Evolutionary conservation across 2,113 vertebrate genomes (phyloP).

Genomic region (Pterocles orientalis): DNA sequence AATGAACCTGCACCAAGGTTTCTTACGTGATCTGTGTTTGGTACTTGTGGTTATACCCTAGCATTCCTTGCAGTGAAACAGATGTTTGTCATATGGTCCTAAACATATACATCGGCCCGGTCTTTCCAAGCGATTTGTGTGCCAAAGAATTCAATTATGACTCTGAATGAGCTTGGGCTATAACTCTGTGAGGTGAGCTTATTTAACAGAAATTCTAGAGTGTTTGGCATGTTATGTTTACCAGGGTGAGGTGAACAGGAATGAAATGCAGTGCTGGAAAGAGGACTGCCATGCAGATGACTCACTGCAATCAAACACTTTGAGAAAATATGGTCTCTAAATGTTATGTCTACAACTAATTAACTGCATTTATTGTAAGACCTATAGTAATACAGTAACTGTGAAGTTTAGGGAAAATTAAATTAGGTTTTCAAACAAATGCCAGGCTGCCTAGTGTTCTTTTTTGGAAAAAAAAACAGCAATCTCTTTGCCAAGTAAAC

Average conservation of each 20-base stretch:
- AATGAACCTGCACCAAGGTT: not conserved
- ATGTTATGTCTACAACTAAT: constrained; percentile 47
- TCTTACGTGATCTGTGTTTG: rapidly evolving
- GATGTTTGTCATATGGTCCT: constrained; percentile 36
- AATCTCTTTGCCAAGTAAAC: constrained; percentile 10
- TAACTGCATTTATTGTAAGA: constrained; percentile 33
- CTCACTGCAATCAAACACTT: constrained; percentile 16
- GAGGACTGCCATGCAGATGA: constrained; percentile 16
- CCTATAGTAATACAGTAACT: constrained; percentile 29
- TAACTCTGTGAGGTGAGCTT: rapidly evolving
- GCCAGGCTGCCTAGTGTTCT: not conserved
- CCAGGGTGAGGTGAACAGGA: not conserved
- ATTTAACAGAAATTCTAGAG: constrained; percentile 31
- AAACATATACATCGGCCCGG: not conserved
- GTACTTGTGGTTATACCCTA: not conserved
- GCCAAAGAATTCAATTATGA: not conserved
- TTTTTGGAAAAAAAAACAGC: not conserved
- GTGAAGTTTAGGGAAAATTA: constrained; percentile 25
- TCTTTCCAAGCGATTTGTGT: not conserved
- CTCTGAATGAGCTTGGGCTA: not conserved
- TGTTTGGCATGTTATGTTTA: not conserved
- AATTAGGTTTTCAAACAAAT: constrained; percentile 34
- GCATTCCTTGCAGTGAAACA: not conserved
- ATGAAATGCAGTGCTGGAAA: not conserved
- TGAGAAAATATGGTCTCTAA: not conserved